These are phyloP conservation scores for Sebastes vulpes DNA, from an alignment of 2,797 vertebrate genomes.

Conservation along the genomic window DNA sequence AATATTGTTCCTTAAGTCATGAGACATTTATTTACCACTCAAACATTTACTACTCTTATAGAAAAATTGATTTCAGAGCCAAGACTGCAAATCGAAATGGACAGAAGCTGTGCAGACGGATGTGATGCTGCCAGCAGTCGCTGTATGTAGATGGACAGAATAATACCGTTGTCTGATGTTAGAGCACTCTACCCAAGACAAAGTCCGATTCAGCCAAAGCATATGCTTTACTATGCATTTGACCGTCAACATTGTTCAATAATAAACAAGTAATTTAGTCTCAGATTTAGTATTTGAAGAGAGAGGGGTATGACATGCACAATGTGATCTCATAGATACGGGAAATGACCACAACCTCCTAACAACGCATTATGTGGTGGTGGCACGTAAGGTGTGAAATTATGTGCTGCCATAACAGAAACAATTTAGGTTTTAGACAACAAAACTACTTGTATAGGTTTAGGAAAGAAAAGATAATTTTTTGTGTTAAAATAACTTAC, in stretches of 20 bases:
- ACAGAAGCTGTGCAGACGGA: neutral
- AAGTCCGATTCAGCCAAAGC: neutral
- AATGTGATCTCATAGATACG: neutral
- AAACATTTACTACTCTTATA: neutral
- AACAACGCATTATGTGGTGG: neutral
- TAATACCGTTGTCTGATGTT: neutral
- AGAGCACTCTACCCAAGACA: neutral
- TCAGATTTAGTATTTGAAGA: neutral
- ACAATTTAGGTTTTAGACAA: neutral
- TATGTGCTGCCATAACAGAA: neutral
- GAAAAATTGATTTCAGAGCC: neutral
- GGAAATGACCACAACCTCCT: neutral
- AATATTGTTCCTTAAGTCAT: neutral
- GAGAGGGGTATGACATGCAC: neutral
- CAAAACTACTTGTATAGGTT: neutral
- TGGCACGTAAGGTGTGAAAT: too few species aligned
- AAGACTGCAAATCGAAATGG: neutral
- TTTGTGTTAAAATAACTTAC: neutral
- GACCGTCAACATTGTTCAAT: neutral
- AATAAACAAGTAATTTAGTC: neutral
- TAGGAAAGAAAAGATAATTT: neutral
- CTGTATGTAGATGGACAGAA: neutral
- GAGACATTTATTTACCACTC: conserved; percentile 27
- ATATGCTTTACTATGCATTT: neutral
- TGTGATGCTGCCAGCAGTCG: neutral